Evolutionary conservation across 2,113 vertebrate genomes (phyloP).

Genomic region (Eptesicus fuscus): DNA sequence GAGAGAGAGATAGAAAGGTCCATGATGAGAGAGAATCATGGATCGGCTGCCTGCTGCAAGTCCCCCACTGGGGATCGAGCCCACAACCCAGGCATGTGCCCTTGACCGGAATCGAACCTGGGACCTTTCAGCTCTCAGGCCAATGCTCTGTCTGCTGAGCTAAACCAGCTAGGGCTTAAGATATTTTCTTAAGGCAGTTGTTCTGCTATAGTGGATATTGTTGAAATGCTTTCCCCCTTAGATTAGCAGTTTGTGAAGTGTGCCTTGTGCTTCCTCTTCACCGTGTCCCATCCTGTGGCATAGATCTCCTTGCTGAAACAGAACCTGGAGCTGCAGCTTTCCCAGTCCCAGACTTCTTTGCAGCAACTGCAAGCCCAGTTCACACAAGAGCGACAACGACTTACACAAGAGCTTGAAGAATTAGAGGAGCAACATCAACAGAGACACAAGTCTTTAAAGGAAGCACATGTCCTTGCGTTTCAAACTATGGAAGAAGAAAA

Average conservation of each 20-base stretch:
- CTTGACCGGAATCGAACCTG: too few relatives aligned
- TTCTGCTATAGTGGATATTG: not conserved
- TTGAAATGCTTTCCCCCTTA: not conserved
- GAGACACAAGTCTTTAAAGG: constrained; percentile 92
- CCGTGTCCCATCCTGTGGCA: constrained; percentile 63
- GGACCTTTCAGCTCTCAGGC: too few relatives aligned
- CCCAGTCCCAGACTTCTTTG: constrained; percentile 96
- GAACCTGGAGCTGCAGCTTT: constrained; percentile 98
- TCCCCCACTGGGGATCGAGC: too few relatives aligned
- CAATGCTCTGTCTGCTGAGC: too few relatives aligned
- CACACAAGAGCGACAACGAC: constrained; percentile 94
- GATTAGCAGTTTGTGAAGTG: not conserved
- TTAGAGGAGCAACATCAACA: constrained; percentile 94
- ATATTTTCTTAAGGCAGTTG: not conserved
- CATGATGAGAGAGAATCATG: too few relatives aligned
- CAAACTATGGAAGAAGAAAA: constrained; percentile 94
- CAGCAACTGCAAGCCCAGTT: constrained; percentile 98
- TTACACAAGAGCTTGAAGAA: constrained; percentile 95
- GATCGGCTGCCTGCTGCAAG: too few relatives aligned
- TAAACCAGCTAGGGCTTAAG: too few relatives aligned
- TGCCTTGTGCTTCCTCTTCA: constrained; percentile 43
- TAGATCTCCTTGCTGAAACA: constrained; percentile 98
- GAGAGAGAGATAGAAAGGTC: too few relatives aligned
- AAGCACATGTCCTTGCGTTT: constrained; percentile 92
- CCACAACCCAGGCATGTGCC: too few relatives aligned